Evolutionary conservation across 2,113 vertebrate species (phyloP).

Genomic region (Pao palembangensis): DNA sequence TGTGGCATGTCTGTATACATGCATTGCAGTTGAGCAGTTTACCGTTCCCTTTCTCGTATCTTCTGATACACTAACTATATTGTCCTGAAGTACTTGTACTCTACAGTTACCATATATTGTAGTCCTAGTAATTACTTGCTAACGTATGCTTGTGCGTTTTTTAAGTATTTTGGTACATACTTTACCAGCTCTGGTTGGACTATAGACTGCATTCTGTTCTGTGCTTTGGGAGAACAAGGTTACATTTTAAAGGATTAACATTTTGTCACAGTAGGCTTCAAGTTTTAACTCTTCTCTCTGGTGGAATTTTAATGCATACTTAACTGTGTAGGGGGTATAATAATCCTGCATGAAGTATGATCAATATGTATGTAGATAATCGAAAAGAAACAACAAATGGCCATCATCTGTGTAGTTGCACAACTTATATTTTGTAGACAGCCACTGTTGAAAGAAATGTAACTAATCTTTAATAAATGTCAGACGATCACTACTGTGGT

Average conservation of each 20-base stretch:
- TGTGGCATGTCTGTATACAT: conserved; percentile 54
- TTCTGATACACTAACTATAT: conserved; percentile 53
- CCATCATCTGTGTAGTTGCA: conserved; percentile 64
- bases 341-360: conserved; percentile 70
- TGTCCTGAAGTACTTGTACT: conserved; percentile 54
- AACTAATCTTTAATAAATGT: conserved; percentile 69
- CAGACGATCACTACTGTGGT: conserved; percentile 33
- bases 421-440: conserved; percentile 70
- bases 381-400: conserved; percentile 54
- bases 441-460: conserved; percentile 64
- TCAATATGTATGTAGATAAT: conserved; percentile 63
- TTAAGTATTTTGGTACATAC: conserved; percentile 21
- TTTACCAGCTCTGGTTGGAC: conserved; percentile 41
- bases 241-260: conserved; percentile 25
- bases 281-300: conserved; percentile 35
- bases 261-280: conserved; percentile 28
- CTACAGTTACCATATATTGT: conserved; percentile 60
- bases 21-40: conserved; percentile 36
- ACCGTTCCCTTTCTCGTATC: conserved; percentile 32
- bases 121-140: conserved; percentile 56
- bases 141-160: conserved; percentile 61
- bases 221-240: conserved; percentile 36
- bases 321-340: conserved; percentile 52
- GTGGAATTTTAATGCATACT: conserved; percentile 43
- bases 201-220: conserved; percentile 49